Evolutionary conservation across 2,113 vertebrate species (phyloP).

Genomic region (Hypomesus transpacificus): DNA sequence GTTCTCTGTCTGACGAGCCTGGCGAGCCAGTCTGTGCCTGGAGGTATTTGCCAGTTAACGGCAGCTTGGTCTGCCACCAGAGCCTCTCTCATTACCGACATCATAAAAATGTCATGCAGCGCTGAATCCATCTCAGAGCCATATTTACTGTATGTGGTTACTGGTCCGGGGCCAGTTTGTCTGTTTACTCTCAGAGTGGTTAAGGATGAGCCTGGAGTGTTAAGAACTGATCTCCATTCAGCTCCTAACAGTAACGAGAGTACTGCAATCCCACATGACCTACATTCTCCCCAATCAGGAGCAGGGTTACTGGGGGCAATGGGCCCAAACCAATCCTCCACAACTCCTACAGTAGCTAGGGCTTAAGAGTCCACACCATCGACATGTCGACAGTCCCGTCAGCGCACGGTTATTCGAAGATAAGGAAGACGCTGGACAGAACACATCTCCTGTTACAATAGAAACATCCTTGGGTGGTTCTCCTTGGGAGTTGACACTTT

Average conservation of each 20-base stretch:
- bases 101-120: conserved; percentile 39
- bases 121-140: conserved; percentile 17
- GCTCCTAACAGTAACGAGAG: conserved; percentile 42
- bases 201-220: conserved; percentile 42
- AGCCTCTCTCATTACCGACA: conserved; percentile 27
- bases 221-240: conserved; percentile 50
- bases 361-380: not conserved
- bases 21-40: conserved; percentile 28
- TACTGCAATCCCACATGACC: conserved; percentile 47
- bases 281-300: conserved; percentile 47
- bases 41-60: conserved; percentile 39
- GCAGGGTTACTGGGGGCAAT: too few species aligned
- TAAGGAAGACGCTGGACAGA: too few species aligned
- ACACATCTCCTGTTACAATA: conserved; percentile 21
- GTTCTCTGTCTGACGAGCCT: conserved; percentile 50
- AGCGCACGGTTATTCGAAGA: conserved; percentile 21
- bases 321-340: too few species aligned
- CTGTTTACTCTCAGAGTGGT: conserved; percentile 14
- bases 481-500: conserved; percentile 63
- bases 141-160: conserved; percentile 39
- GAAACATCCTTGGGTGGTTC: conserved; percentile 45
- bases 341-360: too few species aligned
- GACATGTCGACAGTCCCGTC: conserved; percentile 38
- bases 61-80: conserved; percentile 24
- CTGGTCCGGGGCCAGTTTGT: conserved; percentile 17